Percentiles rank a stretch among this genome's conserved stretches.
Conservation (phyloP, 2,888 invertebrate genomes). For the Meliscaeva auricollis region DNA sequence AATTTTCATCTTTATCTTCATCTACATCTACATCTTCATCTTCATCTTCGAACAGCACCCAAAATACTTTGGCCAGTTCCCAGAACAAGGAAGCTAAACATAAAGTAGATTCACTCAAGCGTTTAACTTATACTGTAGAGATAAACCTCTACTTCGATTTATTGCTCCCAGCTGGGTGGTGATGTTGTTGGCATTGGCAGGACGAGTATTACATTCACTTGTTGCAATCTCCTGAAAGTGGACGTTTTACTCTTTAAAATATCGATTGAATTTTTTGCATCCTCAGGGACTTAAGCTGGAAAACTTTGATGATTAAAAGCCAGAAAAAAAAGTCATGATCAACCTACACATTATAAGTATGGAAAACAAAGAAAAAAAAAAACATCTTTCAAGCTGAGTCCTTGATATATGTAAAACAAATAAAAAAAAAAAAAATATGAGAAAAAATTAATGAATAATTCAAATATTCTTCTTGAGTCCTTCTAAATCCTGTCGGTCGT, state of each 20-base stretch:
- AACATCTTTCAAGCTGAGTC: neutral
- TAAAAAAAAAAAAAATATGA: neutral
- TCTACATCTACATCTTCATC: neutral
- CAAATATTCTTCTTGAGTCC: constrained; percentile 14
- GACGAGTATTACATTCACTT: constrained; percentile 13
- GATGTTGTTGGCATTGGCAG: neutral
- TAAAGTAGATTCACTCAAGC: constrained; percentile 34
- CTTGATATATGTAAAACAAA: constrained; percentile 29
- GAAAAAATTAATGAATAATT: constrained; percentile 34
- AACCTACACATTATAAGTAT: neutral
- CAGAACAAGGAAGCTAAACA: constrained; percentile 2
- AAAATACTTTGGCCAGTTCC: neutral
- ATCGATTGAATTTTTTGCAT: constrained; percentile 25
- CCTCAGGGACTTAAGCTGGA: neutral
- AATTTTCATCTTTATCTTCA: neutral
- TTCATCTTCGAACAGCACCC: neutral
- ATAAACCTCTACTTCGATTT: constrained; percentile 24
- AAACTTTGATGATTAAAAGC: constrained; percentile 5
- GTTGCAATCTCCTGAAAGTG: constrained; percentile 26
- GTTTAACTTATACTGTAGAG: constrained; percentile 35
- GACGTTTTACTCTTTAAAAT: constrained; percentile 2
- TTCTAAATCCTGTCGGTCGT: constrained; percentile 24
- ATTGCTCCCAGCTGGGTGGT: constrained; percentile 15
- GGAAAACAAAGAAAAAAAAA: neutral
- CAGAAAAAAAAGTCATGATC: neutral